Base-by-base conservation (phyloP, 2,113 vertebrate species). In the Hyaena hyaena region DNA sequence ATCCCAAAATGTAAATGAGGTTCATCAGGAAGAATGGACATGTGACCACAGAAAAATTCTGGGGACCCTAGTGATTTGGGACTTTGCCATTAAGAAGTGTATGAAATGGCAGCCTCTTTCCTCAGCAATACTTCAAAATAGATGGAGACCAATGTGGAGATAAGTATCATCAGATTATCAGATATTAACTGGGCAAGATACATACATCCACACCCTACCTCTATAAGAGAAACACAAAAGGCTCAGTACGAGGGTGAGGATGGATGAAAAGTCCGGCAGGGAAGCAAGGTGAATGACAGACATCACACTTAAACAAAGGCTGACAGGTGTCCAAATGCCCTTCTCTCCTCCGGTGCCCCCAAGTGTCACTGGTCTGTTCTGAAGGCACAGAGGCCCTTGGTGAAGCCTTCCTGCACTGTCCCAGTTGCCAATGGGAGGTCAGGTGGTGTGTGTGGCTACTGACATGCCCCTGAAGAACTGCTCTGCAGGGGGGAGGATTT, bases 281-380 rank as follows among this genome's bases (percentile, higher is more conserved):
- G 35, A 55, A 68, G 14, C 39, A 26, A 48, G 0, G 5, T 33
- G 9, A 31, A 50, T 19, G 33, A 84, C 10, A 61, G 10, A 58
- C 4, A 2, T 91, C 66, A 39, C 10, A 48, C 28, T 39, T 83
- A 19, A 58, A 39, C 39, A 39, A 61, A 21, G 58, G 31, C 28
- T 0, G 6, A 50, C n/a, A 1, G 16, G 2, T 5, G 31, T 19
- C 31, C n/a, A 26, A 50, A 50, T 11, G 28, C 17, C 0, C 3
- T 39, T 43, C 19, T 31, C 21, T 84, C 43, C 28, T 43, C 43
- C 45, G 3, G 7, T 16, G 43, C 12, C 28, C 15, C 3, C 14
- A 4, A 76, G 73, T 3, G 24, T 2, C 16, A 1, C 43, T 48
- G 58, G 58, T 61, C 43, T 28, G 24, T 76, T 28, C 43, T 76